Base-by-base conservation (phyloP, 2,113 vertebrate genomes). In the Struthidea cinerea region DNA sequence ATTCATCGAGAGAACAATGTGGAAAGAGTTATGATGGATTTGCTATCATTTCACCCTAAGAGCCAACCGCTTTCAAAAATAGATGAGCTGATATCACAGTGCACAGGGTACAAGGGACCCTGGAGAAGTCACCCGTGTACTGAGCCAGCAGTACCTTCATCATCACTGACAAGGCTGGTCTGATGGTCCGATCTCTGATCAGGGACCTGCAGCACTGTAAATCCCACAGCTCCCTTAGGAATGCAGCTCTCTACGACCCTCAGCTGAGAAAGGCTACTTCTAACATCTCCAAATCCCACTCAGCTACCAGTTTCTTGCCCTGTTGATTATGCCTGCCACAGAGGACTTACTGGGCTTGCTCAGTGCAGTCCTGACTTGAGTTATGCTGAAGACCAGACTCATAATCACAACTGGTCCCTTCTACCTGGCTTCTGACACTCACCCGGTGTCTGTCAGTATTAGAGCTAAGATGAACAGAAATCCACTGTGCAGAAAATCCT, bases 371-470 rank as follows among this genome's bases (percentile, higher is more conserved):
- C 77, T 55, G 52, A 71, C 21, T 61, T 53, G 23, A 86, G 42
- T 27, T 24, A 81, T 18, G 14, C 41, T 76, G 59, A 28, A 76
- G n/a, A 86, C 21, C 42, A 69, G 42, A 37, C 32, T 41, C 1
- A 5, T 22, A 77, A 47, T 28, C 37, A 67, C 33, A 65, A 49
- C 19, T 6, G 64, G 37, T 57, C n/a, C 73, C 35, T 84, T 74
- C 63, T 0, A 1, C 46, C n/a, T 22, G 7, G 32, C 73, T 77
- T 73, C 55, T 42, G 60, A 84, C 52, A 56, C 60, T 82, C 30
- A 28, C 14, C 3, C 0, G 0, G 21, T 0, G 0, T 64, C 28
- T 44, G 59, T 17, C 9, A 10, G n/a, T 24, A 35, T 37, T 23
- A 65, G 10, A 88, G 28, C 12, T 19, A 49, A n/a, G 7, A 73